These are phyloP conservation scores for Drosophila chauvacae DNA, from an alignment of 1,140 invertebrate genomes.

Conservation along the genomic window DNA sequence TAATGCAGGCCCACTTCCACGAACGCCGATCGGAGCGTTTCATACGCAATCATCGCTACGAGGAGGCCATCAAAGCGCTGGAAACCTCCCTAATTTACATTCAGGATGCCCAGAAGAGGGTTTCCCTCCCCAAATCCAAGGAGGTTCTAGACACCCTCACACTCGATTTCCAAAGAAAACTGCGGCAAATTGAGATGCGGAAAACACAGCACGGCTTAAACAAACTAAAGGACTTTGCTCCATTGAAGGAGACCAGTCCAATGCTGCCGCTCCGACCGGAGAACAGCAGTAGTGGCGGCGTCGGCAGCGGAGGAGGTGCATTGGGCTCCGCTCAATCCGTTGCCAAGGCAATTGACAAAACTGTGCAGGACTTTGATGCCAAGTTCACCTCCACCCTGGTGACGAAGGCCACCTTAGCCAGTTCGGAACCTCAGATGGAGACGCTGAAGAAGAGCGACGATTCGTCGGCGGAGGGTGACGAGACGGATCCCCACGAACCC, in stretches of 20 bases:
- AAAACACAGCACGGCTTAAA: constrained; percentile 72
- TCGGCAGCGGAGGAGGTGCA: background rate
- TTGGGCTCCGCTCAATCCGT: constrained; percentile 69
- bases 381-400: constrained; percentile 63
- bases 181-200: constrained; percentile 74
- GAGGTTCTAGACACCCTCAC: constrained; percentile 73
- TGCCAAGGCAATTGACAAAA: constrained; percentile 80
- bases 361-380: constrained; percentile 78
- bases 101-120: constrained; percentile 76
- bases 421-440: constrained; percentile 54
- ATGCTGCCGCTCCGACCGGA: constrained; percentile 66
- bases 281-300: constrained; percentile 32
- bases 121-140: constrained; percentile 63
- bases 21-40: constrained; percentile 78
- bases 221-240: constrained; percentile 75
- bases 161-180: constrained; percentile 72
- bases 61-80: constrained; percentile 77
- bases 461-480: constrained; percentile 8
- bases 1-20: constrained; percentile 74
- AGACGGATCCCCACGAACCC: constrained; percentile 2
- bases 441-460: constrained; percentile 42
- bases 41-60: constrained; percentile 72
- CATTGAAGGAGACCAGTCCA: constrained; percentile 61
- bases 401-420: constrained; percentile 12
- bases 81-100: constrained; percentile 75